These are phyloP conservation scores for Metaphire vulgaris DNA, from an alignment of 1,140 invertebrate genomes.

Conservation along the genomic window DNA sequence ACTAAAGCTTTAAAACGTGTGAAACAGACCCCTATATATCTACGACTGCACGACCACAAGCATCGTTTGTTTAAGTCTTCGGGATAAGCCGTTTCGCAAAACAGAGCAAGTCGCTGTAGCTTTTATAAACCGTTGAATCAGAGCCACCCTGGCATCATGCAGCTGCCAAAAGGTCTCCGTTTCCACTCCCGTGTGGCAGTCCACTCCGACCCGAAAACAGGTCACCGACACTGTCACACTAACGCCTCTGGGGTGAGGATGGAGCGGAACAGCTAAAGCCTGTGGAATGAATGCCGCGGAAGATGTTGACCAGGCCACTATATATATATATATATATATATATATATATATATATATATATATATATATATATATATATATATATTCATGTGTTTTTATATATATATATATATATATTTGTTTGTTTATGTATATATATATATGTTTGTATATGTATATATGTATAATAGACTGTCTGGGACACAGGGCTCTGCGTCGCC, in stretches of 20 bases:
- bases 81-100: no score
- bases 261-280: neutral
- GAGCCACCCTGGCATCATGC: neutral
- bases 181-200: neutral
- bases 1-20: no score
- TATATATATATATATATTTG: neutral
- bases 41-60: no score
- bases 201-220: neutral
- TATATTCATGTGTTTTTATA: neutral
- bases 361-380: neutral
- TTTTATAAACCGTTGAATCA: neutral
- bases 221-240: no score
- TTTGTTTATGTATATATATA: slow-evolving; percentile 9
- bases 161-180: neutral
- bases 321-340: slow-evolving; percentile 1
- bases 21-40: no score
- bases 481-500: neutral
- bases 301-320: neutral
- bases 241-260: no score
- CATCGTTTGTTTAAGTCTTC: no score
- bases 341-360: slow-evolving; percentile 9
- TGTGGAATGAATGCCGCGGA: neutral
- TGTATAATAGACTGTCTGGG: neutral
- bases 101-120: no score
- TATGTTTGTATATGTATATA: slow-evolving; percentile 18